phyloP scores from a whole-genome alignment of 2,888 invertebrate species.

The Dasysyrphus albostriatus region DNA sequence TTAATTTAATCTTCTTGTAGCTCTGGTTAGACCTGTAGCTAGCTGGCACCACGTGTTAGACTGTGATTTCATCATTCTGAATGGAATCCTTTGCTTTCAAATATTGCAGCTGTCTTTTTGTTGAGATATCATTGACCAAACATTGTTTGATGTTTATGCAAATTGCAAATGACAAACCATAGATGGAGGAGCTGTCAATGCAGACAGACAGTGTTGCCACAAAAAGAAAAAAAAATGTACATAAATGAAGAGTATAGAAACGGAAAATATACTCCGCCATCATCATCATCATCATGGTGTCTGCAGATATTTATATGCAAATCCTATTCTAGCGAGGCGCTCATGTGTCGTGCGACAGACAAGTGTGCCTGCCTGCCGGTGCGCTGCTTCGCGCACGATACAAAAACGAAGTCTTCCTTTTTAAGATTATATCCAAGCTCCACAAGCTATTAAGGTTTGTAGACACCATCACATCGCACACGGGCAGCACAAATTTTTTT shows the following conservation, averaged over 20 bases:
- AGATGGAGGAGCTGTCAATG: slow-evolving; percentile 66
- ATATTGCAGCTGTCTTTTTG: slow-evolving; percentile 57
- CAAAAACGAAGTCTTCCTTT: slow-evolving; percentile 46
- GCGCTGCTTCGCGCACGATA: slow-evolving; percentile 30
- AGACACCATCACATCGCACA: slow-evolving; percentile 41
- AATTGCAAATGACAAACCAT: slow-evolving; percentile 60
- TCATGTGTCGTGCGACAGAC: slow-evolving; percentile 68
- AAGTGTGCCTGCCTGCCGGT: slow-evolving; percentile 69
- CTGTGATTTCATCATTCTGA: slow-evolving; percentile 18
- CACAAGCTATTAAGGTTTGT: slow-evolving; percentile 64
- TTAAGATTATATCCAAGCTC: slow-evolving; percentile 28
- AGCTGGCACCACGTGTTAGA: slow-evolving; percentile 30
- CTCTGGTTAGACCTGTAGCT: background rate
- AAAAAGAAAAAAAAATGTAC: slow-evolving; percentile 7
- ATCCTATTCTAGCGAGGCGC: slow-evolving; percentile 62
- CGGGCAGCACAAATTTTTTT: slow-evolving; percentile 1
- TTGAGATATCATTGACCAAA: slow-evolving; percentile 55
- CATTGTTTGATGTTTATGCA: slow-evolving; percentile 66
- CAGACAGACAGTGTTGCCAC: slow-evolving; percentile 51
- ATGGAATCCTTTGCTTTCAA: slow-evolving; percentile 40
- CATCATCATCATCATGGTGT: background rate
- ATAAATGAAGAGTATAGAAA: background rate
- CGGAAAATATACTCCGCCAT: background rate
- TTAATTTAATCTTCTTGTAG: slow-evolving; percentile 24
- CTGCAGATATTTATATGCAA: slow-evolving; percentile 62